Base-by-base conservation (phyloP, 2,797 vertebrate genomes). In the Acipenser ruthenus region DNA sequence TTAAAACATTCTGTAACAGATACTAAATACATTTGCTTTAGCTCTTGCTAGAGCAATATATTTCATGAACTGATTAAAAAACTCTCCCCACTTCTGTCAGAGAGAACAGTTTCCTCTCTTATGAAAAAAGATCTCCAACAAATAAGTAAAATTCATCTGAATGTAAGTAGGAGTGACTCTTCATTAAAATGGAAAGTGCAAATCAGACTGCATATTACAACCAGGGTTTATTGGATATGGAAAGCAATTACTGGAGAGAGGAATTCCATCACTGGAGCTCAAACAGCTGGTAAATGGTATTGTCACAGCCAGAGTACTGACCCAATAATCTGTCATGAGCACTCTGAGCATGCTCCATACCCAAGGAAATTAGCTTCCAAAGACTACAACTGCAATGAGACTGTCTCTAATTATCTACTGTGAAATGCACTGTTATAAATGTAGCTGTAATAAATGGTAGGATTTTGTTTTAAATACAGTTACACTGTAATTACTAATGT, bases 121-220 rank as follows among this genome's bases (percentile, higher is more conserved):
- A 62, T 62, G 18, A 62, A 6, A 60, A 12, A 18, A 37, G 60
- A 62, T 60, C 6, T 62, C 18, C 18, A 3, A 62, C 6, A 62
- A 62, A 62, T 62, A 62, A 62, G 60, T n/a, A 37, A 62, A 62
- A 62, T 62, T 15, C 60, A 23, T 62, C 23, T 62, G 18, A 62
- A 62, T 62, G 60, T 62, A 62, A 62, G 60, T 62, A 62, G 60
- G 60, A 62, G 60, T 62, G 60, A 62, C 12, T 23, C 13, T 62
- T 62, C 60, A 62, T 62, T 62, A 62, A 62, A 62, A 62, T 62
- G 60, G 60, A 62, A 62, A 62, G 60, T 62, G 60, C 60, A 62
- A 62, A 62, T 62, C 60, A 62, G 60, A 18, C 13, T 37, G 60
- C n/a, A 62, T 62, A 62, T 62, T 62, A 62, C n/a, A 9, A 62